These are phyloP conservation scores for Parauchenoglanis punctatus DNA, from an alignment of 2,797 vertebrate species.

Conservation along the genomic window DNA sequence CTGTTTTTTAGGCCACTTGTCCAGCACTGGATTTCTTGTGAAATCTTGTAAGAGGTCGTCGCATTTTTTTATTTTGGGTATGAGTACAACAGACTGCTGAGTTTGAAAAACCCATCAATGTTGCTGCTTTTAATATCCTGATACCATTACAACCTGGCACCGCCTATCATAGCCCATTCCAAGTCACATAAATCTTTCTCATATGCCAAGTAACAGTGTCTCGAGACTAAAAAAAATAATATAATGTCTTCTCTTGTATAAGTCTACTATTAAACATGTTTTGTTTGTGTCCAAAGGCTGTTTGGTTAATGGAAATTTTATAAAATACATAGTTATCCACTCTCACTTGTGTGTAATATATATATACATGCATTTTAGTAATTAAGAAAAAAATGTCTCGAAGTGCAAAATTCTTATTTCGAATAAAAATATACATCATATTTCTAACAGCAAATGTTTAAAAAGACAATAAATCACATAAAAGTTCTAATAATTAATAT, in stretches of 20 bases:
- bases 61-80: constrained; percentile 23
- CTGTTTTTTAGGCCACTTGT: not conserved
- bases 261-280: not conserved
- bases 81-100: not conserved
- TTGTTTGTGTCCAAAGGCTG: not conserved
- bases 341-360: not conserved
- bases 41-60: not conserved
- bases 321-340: not conserved
- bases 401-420: not conserved
- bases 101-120: constrained; percentile 5
- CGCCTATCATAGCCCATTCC: not conserved
- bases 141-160: constrained; percentile 7
- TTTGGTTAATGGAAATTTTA: not conserved
- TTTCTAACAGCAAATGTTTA: not conserved
- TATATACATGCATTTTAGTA: not conserved
- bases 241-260: not conserved
- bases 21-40: not conserved
- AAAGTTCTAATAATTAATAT: not conserved
- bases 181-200: constrained; percentile 10
- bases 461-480: not conserved
- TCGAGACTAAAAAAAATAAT: not conserved
- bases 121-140: constrained; percentile 9
- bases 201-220: constrained; percentile 19
- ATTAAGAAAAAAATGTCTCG: not conserved
- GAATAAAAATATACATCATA: not conserved